phyloP scores from a whole-genome alignment of 1,140 invertebrate genomes.

The Eurosta solidaginis region DNA sequence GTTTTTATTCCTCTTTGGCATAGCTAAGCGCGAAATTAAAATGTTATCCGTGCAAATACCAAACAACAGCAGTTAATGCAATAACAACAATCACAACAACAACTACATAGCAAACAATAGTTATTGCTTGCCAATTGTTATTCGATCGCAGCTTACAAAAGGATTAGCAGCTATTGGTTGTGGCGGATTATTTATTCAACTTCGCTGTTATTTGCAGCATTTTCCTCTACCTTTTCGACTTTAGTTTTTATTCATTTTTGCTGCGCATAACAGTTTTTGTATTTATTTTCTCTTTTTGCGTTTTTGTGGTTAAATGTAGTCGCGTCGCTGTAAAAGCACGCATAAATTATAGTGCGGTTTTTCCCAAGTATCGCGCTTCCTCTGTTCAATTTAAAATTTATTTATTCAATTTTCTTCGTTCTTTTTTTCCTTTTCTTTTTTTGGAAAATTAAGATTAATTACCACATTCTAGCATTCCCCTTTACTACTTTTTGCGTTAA shows the following conservation, averaged over 20 bases:
- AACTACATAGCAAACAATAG: neutral
- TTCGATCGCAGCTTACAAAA: conserved; percentile 26
- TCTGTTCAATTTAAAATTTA: neutral
- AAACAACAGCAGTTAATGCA: conserved; percentile 22
- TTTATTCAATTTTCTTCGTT: neutral
- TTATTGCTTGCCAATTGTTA: conserved; percentile 14
- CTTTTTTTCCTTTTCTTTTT: neutral
- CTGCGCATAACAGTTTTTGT: neutral
- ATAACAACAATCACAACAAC: too few species aligned
- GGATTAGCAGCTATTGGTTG: conserved; percentile 11
- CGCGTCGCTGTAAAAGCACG: neutral
- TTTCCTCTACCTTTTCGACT: neutral
- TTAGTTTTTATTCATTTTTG: neutral
- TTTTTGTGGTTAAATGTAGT: neutral
- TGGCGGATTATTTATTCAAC: conserved; percentile 15
- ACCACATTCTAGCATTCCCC: neutral
- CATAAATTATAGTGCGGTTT: conserved; percentile 21
- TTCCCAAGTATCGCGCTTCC: neutral
- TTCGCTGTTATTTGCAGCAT: neutral
- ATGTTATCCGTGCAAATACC: conserved; percentile 26
- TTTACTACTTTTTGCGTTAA: neutral
- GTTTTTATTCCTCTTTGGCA: conserved; percentile 9
- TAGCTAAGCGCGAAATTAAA: conserved; percentile 21
- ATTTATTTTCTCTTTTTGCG: neutral
- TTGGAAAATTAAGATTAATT: conserved; percentile 22